Evolutionary conservation across 2,888 invertebrate species (phyloP), one percentile per base, ranked within the genome.

Genomic region (Tinea pellionella): DNA sequence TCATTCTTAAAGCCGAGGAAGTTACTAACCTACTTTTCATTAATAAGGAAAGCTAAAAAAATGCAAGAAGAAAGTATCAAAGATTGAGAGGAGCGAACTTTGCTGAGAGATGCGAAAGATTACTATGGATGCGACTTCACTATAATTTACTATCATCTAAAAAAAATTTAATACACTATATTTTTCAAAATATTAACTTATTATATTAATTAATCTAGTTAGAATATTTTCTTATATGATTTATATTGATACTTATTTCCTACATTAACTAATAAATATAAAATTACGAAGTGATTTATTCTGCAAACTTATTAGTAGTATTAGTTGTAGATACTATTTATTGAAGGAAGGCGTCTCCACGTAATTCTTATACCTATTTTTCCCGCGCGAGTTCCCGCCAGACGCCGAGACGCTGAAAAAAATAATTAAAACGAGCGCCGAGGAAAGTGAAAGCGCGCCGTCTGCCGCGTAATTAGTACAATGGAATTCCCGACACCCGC

Each of bases 1-100:
- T 86, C 86, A 84, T 87, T 87, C 86, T 87, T 83, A 78, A 81
- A 81, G 78, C 76, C 80, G 78, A 81, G 79, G 75, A 83, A 85
- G 85, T 87, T 87, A 83, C 81, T 87, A 87, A 87, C 87, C 87
- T 85, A 87, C 87, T 87, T 87, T 87, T 87, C 87, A 87, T 87
- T 87, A 87, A 87, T 87, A 87, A 85, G 85, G 78, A 78, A 77
- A 81, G 82, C 85, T 87, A 84, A 87, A 87, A 84, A 87, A 87
- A 87, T 85, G 84, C 85, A 85, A 76, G 85, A 87, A 84, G 86
- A 84, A 85, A 87, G 87, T 87, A 87, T 87, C 87, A 87, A 85
- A 87, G 87, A 87, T 87, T 86, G 86, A 85, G 83, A 70, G 73
- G 79, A 80, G 83, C 81, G 83, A 86, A 87, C 76, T 86, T 87